Evolutionary conservation across 2,888 invertebrate genomes (phyloP), one percentile per base, ranked within the genome.

Genomic region (Cheiracanthium punctorium): DNA sequence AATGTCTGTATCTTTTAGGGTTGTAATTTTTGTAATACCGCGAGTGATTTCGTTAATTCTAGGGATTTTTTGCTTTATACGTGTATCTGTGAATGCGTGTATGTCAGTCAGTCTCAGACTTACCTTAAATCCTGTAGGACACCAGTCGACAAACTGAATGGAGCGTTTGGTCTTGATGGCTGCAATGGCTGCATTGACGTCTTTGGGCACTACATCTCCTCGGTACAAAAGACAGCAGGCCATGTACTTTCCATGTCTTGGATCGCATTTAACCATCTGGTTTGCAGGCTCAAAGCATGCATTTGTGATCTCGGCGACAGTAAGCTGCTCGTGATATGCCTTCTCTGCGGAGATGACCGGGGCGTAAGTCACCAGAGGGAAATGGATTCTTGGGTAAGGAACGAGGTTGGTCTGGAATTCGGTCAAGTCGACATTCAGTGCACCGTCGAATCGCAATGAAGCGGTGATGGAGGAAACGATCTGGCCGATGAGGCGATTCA

Each of bases 61-160:
- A n/a, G n/a, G n/a, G n/a, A n/a, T n/a, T n/a, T n/a, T n/a, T n/a
- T n/a, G n/a, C n/a, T n/a, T n/a, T n/a, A n/a, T n/a, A n/a, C n/a
- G n/a, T n/a, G n/a, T n/a, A n/a, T n/a, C n/a, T n/a, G n/a, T n/a
- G n/a, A n/a, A n/a, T n/a, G n/a, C n/a, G n/a, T n/a, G n/a, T n/a
- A n/a, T n/a, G n/a, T n/a, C n/a, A n/a, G n/a, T n/a, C n/a, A n/a
- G n/a, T n/a, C n/a, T 37, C 37, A 10, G 14, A 28, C 70, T 73
- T 73, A 90, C 89, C 86, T 97, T 96, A 91, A 97, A 97, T 0
- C 97, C 97, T 4, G 97, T 97, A 0, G 97, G 97, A 91, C 97
- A 96, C 96, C 97, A 97, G 91, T 97, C 96, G 17, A 97, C 97
- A 90, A 98, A 98, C 89, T 96, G 94, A 80, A 98, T 95, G 93